Conservation (phyloP, 2,113 vertebrate genomes). For the Mesoclemmys tuberculata region DNA sequence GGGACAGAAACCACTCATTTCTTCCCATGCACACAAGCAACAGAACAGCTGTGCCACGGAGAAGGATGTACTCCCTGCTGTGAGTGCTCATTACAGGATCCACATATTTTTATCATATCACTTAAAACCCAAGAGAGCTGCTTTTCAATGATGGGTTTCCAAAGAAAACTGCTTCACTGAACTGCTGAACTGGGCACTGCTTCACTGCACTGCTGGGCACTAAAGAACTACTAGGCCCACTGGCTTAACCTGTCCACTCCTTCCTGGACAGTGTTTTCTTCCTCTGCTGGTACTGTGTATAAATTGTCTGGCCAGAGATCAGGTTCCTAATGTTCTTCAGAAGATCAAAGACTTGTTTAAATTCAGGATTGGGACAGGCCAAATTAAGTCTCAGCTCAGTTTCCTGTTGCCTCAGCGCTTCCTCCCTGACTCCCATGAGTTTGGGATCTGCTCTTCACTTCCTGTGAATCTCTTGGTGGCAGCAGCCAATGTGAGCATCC, state of each 20-base stretch:
- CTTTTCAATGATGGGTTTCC: neutral
- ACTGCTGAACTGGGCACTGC: neutral
- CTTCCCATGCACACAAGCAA: accelerated
- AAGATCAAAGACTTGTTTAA: neutral
- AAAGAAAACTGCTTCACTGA: neutral
- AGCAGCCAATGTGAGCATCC: accelerated
- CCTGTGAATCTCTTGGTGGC: accelerated
- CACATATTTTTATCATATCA: neutral
- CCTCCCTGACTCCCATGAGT: neutral
- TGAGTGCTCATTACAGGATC: neutral
- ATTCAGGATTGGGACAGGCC: neutral
- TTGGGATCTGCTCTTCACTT: neutral
- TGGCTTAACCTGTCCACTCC: neutral
- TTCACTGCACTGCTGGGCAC: neutral
- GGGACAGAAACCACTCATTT: neutral
- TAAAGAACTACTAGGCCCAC: neutral
- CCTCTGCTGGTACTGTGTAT: neutral
- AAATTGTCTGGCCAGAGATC: neutral
- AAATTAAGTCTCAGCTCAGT: neutral
- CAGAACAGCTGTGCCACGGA: neutral
- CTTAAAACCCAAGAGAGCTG: neutral
- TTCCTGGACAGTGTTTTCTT: neutral
- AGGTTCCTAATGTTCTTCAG: neutral
- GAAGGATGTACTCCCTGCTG: neutral
- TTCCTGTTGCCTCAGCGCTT: neutral